A percentile compares a stretch with the other conserved stretches of the same genome.
phyloP scores from a whole-genome alignment of 2,888 invertebrate genomes.

The Notocelia uddmanniana region DNA sequence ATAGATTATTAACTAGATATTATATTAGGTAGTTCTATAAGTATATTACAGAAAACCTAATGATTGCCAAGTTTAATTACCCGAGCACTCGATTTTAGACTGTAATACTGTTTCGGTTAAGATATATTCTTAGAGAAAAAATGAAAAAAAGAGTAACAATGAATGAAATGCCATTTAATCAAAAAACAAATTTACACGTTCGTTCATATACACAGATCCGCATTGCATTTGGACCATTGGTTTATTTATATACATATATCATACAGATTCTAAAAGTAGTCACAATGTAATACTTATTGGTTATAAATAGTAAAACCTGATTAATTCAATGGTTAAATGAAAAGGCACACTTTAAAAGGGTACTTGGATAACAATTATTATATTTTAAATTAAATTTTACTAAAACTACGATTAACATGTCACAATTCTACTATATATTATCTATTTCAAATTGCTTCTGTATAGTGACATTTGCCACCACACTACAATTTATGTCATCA shows the following conservation, averaged over 20 bases:
- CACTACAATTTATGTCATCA: too few species aligned
- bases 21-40: too few species aligned
- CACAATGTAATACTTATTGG: constrained; percentile 54
- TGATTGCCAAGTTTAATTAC: too few species aligned
- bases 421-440: constrained; percentile 7
- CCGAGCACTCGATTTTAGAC: too few species aligned
- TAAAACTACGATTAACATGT: constrained; percentile 27
- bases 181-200: constrained; percentile 78
- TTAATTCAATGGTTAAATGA: constrained; percentile 46
- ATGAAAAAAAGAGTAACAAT: constrained; percentile 46
- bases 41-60: too few species aligned
- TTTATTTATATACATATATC: constrained; percentile 53
- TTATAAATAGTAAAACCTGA: constrained; percentile 44
- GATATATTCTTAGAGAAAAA: constrained; percentile 1
- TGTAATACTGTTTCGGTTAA: too few species aligned
- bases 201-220: constrained; percentile 66
- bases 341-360: constrained; percentile 47
- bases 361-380: constrained; percentile 24
- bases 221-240: constrained; percentile 43
- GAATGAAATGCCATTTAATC: constrained; percentile 68
- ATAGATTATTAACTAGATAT: too few species aligned
- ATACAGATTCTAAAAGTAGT: constrained; percentile 51
- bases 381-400: constrained; percentile 22
- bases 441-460: too few species aligned
- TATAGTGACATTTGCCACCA: too few species aligned